Evolutionary conservation across 2,888 invertebrate species (phyloP), one percentile per base, ranked within the genome.

Genomic region (Nomada ferruginata): DNA sequence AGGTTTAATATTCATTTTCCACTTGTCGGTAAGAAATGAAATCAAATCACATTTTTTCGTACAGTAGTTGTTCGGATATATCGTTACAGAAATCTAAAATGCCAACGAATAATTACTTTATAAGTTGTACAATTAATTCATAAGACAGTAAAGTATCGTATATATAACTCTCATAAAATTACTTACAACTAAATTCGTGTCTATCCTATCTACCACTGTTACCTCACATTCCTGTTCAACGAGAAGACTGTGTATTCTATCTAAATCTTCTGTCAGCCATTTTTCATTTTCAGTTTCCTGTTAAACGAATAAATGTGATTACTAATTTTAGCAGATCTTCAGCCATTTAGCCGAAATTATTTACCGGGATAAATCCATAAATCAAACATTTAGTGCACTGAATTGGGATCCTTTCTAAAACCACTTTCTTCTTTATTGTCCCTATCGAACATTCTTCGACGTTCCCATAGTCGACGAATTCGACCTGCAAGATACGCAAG

Each of bases 401-500:
- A 18, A 95, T 94, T 0, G 97, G 97, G 75, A 97, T 94, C 68
- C 96, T 94, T 0, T 95, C 94, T 63, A 96, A 95, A 7, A 96
- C 95, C 1, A 96, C 94, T 85, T 95, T 95, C 83, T 96, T 96
- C 26, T 96, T 94, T 69, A 98, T 89, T 71, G 96, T 94, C 1
- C 94, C 92, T 18, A 95, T 94, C 0, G 94, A 87, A 76, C 96
- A 95, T 0, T 93, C 92, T 92, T 98, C 98, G 57, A 95, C 94
- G 91, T 97, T 98, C 0, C 98, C 98, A 90, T 97, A 98, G 94
- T 98, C 98, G 1, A 98, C 95, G 93, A 97, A 97, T 70, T 95
- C 94, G 0, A 97, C 94, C 87, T 94, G 89, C 18, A 92, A 89
- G 13, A 52, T 0, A 23, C 4, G 47, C 11, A 23, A 36, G 26